Evolutionary conservation across 2,113 vertebrate genomes (phyloP).

Genomic region (Tupaia chinensis): DNA sequence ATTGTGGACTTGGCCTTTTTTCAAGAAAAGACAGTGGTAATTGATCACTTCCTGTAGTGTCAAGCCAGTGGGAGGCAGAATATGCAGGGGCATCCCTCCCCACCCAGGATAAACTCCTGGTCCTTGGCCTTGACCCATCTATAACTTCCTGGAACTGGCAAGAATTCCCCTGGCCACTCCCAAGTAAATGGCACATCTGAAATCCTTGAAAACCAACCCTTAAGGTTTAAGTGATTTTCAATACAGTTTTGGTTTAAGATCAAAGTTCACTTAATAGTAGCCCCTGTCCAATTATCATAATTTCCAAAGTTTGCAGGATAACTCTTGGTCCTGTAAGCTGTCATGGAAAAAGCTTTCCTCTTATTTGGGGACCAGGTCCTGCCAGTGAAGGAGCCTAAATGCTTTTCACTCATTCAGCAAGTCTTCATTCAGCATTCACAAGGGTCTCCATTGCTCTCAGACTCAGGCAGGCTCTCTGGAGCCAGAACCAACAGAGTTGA

Average conservation of each 20-base stretch:
- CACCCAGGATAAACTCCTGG: not conserved
- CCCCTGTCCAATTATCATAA: not conserved
- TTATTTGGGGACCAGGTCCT: not conserved
- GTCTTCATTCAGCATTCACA: not conserved
- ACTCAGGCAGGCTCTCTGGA: not conserved
- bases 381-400: not conserved
- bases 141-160: not conserved
- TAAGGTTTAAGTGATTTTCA: not conserved
- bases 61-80: not conserved
- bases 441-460: not conserved
- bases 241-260: not conserved
- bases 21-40: not conserved
- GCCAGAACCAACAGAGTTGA: fast-evolving
- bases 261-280: not conserved
- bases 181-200: fast-evolving
- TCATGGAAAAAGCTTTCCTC: not conserved
- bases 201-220: not conserved
- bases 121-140: not conserved
- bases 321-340: not conserved
- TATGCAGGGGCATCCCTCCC: not conserved
- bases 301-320: not conserved
- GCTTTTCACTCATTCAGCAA: not conserved
- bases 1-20: not conserved
- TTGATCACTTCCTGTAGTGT: not conserved
- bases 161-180: no score